Evolutionary conservation across 2,113 vertebrate species (phyloP).

Genomic region (Andinoacara biseriatus): DNA sequence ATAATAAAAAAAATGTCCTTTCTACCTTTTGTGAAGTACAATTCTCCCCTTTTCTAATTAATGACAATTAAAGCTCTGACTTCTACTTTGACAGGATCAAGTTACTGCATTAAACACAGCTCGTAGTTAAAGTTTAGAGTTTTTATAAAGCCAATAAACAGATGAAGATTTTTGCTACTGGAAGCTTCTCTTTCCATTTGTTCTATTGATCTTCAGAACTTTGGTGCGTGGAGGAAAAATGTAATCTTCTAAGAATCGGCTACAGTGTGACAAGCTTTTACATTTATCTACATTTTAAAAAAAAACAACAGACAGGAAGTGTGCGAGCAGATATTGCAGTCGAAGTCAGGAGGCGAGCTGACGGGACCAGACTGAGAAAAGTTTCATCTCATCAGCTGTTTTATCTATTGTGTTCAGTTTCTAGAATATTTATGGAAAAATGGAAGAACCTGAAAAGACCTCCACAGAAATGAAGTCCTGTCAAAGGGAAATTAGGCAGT

Average conservation of each 20-base stretch:
- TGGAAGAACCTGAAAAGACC: not conserved
- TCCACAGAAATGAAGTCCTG: not conserved
- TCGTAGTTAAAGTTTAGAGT: not conserved
- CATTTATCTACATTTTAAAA: too few relatives aligned
- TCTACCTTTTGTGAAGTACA: fast-evolving
- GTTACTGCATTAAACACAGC: not conserved
- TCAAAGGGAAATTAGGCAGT: not conserved
- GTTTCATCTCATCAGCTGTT: not conserved
- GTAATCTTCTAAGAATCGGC: too few relatives aligned
- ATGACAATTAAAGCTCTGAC: fast-evolving
- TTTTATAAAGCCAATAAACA: not conserved
- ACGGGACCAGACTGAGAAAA: not conserved
- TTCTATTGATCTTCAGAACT: not conserved
- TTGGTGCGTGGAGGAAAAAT: not conserved
- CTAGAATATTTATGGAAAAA: not conserved
- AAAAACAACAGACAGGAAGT: too few relatives aligned
- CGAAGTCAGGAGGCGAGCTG: fast-evolving
- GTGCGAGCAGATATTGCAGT: too few relatives aligned
- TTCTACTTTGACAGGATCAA: not conserved
- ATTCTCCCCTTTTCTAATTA: fast-evolving
- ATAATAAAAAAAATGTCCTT: not conserved
- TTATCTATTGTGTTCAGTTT: not conserved
- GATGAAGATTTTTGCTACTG: too few relatives aligned
- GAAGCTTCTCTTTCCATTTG: not conserved
- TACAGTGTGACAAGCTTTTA: too few relatives aligned